Base-by-base conservation (phyloP, 2,797 vertebrate species). In the Petrocephalus schoutedeni region DNA sequence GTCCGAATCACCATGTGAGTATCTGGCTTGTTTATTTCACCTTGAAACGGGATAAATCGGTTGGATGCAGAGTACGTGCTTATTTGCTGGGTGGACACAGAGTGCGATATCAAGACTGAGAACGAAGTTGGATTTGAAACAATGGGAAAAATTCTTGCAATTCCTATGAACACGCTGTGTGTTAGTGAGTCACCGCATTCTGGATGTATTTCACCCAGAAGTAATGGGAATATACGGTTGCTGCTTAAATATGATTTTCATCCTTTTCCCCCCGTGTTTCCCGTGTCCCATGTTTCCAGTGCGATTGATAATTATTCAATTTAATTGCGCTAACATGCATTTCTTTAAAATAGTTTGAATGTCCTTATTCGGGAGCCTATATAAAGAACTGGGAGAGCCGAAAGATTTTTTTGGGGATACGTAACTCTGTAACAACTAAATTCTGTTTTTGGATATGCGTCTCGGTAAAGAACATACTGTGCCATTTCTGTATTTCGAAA, bases 1-100 rank as follows among this genome's bases (percentile, higher is more conserved):
- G 51, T 54, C 53, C 85, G 80, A 85, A 53, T 28, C 45, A 36
- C 28, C 51, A 87, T 83, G 88, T 89, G 61, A 89, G 88, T 87
- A 87, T 59, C 36, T 28, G 10, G 10, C 32, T 86, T 49, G n/a
- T 83, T 83, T 84, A 54, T 54, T 84, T 84, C 85, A 86, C 54
- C 85, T 58, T 59, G 54, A 56, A 41, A 86, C 28, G 2, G 57
- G 36, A 58, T 58, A 21, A 45, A 59, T 58, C 57, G 21, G 3
- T 19, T 80, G 14, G 45, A 51, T 21, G 21, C 6, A 45, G 51
- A 59, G 19, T 61, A 36, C 12, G 45, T 51, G 56, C 49, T 19
- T 12, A 36, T 28, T 86, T 19, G 49, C 53, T 64, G 23, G 36
- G 57, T 71, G 23, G 23, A 84, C 16, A 45, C 32, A 9, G 21